Evolutionary conservation across 2,113 vertebrate species (phyloP).

Genomic region (Zosterops borbonicus): DNA sequence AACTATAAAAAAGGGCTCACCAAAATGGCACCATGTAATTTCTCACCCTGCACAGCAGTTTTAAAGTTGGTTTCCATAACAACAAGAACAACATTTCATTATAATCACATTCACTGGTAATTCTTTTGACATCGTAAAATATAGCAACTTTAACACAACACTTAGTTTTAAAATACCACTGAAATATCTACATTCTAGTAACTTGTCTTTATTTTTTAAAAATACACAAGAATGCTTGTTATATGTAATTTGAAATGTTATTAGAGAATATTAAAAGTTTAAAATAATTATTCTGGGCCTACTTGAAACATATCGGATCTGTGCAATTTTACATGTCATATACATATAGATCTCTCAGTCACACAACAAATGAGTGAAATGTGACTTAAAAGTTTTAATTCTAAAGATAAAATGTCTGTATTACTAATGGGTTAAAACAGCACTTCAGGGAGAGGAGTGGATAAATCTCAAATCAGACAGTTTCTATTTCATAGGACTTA

Average conservation of each 20-base stretch:
- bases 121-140: slow-evolving; percentile 51
- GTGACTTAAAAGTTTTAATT: not conserved
- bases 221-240: not conserved
- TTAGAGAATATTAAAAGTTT: not conserved
- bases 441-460: not conserved
- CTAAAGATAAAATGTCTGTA: not conserved
- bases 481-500: not conserved
- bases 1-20: not conserved
- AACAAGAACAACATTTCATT: slow-evolving; percentile 63
- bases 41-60: slow-evolving; percentile 30
- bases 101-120: slow-evolving; percentile 15
- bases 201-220: not conserved
- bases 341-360: not conserved
- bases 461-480: not conserved
- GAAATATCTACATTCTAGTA: not conserved
- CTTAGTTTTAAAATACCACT: not conserved
- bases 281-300: not conserved
- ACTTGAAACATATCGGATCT: not conserved
- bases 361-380: not conserved
- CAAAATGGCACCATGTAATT: not conserved
- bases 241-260: not conserved
- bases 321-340: not conserved
- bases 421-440: not conserved
- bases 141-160: slow-evolving; percentile 37
- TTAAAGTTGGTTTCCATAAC: slow-evolving; percentile 61